Percentiles rank a stretch among this genome's conserved stretches.
phyloP scores from a whole-genome alignment of 1,140 invertebrate genomes.

The Drosophila bocqueti region DNA sequence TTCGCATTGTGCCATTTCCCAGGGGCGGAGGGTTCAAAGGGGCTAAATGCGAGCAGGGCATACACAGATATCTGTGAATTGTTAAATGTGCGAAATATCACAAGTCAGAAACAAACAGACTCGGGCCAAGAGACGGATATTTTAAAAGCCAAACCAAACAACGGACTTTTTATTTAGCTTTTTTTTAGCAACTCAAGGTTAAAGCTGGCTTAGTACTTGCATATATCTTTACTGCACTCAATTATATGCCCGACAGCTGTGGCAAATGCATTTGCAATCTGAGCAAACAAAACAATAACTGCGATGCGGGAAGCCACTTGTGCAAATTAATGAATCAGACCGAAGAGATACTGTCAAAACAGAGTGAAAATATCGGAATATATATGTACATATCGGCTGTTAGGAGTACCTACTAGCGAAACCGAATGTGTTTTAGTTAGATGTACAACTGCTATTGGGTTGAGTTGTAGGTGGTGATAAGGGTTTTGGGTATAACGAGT shows the following conservation, averaged over 20 bases:
- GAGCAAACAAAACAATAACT: conserved; percentile 25
- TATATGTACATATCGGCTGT: conserved; percentile 7
- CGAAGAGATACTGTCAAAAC: conserved; percentile 4
- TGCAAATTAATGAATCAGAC: conserved; percentile 35
- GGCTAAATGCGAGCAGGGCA: neutral
- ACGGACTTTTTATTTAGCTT: conserved; percentile 31
- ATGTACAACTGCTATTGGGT: neutral
- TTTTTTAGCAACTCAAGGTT: conserved; percentile 51
- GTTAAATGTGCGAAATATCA: conserved; percentile 75
- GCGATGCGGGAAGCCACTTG: conserved; percentile 17
- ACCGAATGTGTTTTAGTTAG: neutral
- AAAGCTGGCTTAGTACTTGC: conserved; percentile 23
- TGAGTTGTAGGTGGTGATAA: conserved; percentile 21
- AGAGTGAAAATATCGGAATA: conserved; percentile 16
- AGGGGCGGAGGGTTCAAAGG: conserved; percentile 7
- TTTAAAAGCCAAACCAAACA: conserved; percentile 25
- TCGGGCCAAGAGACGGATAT: conserved; percentile 17
- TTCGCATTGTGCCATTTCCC: conserved; percentile 68
- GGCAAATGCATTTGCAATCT: conserved; percentile 27
- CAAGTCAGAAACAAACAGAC: conserved; percentile 44
- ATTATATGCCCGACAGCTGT: conserved; percentile 11
- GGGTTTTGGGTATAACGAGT: neutral
- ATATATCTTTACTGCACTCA: conserved; percentile 30
- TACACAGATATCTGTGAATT: conserved; percentile 3
- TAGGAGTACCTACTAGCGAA: conserved; percentile 1